Evolutionary conservation across 2,797 vertebrate genomes (phyloP).

Genomic region (Spinibarbus caldwelli): DNA sequence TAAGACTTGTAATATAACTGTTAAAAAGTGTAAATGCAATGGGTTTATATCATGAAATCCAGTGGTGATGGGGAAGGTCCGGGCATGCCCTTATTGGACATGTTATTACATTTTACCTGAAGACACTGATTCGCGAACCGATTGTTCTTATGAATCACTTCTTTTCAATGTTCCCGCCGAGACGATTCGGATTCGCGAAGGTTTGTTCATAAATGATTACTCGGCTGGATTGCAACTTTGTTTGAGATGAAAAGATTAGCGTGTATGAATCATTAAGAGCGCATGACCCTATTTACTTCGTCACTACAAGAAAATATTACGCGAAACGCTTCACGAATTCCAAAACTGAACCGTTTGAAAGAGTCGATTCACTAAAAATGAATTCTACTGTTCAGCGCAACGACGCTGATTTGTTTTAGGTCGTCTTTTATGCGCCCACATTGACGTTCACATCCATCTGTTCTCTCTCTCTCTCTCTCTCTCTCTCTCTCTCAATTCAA

Average conservation of each 20-base stretch:
- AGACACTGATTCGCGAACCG: background rate
- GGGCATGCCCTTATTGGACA: slow-evolving; percentile 6
- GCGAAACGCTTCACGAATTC: background rate
- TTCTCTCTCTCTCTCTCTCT: background rate
- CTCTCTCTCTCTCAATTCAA: background rate
- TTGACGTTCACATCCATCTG: background rate
- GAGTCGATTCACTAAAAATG: background rate
- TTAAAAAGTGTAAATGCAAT: background rate
- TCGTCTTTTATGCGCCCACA: background rate
- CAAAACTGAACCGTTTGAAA: background rate
- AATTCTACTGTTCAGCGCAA: no score
- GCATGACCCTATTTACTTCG: background rate
- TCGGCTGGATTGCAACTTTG: background rate
- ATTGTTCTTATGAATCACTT: background rate
- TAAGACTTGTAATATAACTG: no score
- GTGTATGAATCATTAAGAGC: background rate
- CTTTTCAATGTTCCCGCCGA: background rate
- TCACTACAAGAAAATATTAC: background rate
- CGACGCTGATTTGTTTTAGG: background rate
- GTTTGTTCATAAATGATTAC: background rate
- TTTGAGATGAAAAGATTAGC: background rate
- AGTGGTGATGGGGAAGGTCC: background rate
- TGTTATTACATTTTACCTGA: background rate
- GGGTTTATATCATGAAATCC: background rate
- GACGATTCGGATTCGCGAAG: background rate